Conservation (phyloP, 1,140 invertebrate species). For the Eriocheir sinensis region DNA sequence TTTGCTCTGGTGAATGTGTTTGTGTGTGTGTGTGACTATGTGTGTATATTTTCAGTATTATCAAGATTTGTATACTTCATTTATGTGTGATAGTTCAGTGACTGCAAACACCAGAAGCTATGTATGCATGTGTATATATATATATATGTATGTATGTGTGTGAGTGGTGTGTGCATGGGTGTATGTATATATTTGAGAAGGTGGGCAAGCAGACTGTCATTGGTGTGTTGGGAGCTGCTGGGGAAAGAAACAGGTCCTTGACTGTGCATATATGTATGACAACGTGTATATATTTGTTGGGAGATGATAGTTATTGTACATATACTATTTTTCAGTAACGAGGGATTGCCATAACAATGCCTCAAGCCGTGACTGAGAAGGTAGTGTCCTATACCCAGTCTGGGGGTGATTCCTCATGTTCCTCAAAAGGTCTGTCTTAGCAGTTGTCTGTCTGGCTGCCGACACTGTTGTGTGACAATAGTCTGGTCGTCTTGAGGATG, state of each 20-base stretch:
- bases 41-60: background rate
- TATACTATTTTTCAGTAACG: conserved; percentile 64
- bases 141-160: conserved; percentile 25
- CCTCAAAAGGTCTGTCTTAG: conserved; percentile 29
- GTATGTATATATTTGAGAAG: conserved; percentile 15
- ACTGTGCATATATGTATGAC: conserved; percentile 43
- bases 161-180: background rate
- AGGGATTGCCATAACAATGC: conserved; percentile 20
- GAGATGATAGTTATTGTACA: conserved; percentile 69
- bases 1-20: background rate
- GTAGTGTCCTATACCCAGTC: background rate
- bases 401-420: conserved; percentile 14
- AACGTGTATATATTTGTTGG: conserved; percentile 62
- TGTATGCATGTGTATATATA: background rate
- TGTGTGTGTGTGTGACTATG: background rate
- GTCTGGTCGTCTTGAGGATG: conserved; percentile 30
- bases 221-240: conserved; percentile 29
- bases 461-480: background rate
- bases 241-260: conserved; percentile 10
- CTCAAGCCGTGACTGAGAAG: conserved; percentile 26
- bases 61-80: background rate
- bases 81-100: background rate
- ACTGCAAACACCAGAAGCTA: conserved; percentile 8
- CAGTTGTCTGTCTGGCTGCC: conserved; percentile 10
- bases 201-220: background rate